Evolutionary conservation across 2,888 invertebrate genomes (phyloP), one percentile per base, ranked within the genome.

Genomic region (Melieria omissa): DNA sequence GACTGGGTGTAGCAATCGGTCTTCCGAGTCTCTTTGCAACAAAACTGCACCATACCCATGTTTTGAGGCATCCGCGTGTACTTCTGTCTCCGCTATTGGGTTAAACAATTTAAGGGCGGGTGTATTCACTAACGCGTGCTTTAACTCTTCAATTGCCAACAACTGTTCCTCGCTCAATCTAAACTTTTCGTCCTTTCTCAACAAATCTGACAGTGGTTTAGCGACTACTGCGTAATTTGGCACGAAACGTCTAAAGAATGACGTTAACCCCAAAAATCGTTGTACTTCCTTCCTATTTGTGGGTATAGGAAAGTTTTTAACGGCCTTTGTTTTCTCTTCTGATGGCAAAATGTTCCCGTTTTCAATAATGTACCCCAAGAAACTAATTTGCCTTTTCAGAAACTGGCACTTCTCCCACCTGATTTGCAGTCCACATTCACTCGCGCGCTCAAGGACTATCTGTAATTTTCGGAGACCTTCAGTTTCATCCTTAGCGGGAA

Each of bases 11-110:
- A 62, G 16, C n/a, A 14, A 6, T 10, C 44, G 29, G n/a, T 61
- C 44, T 9, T 58, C 49, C 9, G 9, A 49, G 49, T 49, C 41
- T 29, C 29, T 58, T 41, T 58, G 58, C 8, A 58, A 10, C 49
- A 47, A 8, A 29, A 47, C 47, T 4, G 29, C 49, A 9, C 29
- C 29, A 29, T 47, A 52, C 76, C 77, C 12, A 76, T 65, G 72
- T 71, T 75, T 62, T 16, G 45, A 61, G 8, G 42, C 95, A 88
- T 84, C 94, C 94, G 64, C 94, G 89, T 0, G 94, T 41, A 29
- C 29, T 29, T 29, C 29, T 29, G 29, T 29, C 3, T 29, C 29
- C 29, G 49, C 49, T 49, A 10, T 49, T 10, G 49, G 49, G 49
- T 49, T 49, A 29, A 29, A 29, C 10, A 47, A 47, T 52, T 64